Evolutionary conservation across 1,140 invertebrate genomes (phyloP).

Genomic region (Patella vulgata): DNA sequence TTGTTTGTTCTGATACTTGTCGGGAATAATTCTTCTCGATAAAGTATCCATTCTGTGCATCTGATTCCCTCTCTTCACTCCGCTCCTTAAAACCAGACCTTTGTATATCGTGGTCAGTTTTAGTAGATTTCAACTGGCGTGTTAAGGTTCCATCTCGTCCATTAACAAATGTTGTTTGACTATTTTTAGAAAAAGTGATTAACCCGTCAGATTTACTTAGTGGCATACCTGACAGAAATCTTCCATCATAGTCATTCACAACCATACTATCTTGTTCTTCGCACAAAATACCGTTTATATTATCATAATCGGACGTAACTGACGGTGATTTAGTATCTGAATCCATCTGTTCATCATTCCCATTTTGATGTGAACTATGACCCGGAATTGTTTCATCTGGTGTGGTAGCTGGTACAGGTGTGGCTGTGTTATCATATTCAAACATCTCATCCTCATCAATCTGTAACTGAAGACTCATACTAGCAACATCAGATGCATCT

Average conservation of each 20-base stretch:
- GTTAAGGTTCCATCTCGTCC: constrained; percentile 20
- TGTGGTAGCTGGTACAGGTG: constrained; percentile 3
- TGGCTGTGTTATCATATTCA: constrained; percentile 24
- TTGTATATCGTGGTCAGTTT: constrained; percentile 30
- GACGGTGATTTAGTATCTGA: constrained; percentile 43
- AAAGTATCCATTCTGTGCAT: constrained; percentile 31
- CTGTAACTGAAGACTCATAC: constrained; percentile 23
- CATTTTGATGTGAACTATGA: neutral
- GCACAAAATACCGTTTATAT: constrained; percentile 37
- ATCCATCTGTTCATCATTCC: constrained; percentile 39
- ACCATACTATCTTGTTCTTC: constrained; percentile 7
- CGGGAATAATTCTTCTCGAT: constrained; percentile 21
- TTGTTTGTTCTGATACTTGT: constrained; percentile 18
- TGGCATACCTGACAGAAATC: constrained; percentile 20
- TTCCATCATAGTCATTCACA: constrained; percentile 25
- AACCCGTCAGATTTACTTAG: constrained; percentile 55
- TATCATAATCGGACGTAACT: constrained; percentile 58
- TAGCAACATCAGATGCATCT: constrained; percentile 51
- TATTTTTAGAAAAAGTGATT: constrained; percentile 11
- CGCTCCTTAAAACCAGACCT: constrained; percentile 14
- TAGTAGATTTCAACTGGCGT: constrained; percentile 22
- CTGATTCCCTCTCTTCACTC: constrained; percentile 7
- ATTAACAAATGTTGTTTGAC: constrained; percentile 30
- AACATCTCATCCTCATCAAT: constrained; percentile 27
- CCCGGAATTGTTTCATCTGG: too few relatives aligned